Evolutionary conservation across 2,888 invertebrate species (phyloP), one percentile per base, ranked within the genome.

Genomic region (Volucella bombylans): DNA sequence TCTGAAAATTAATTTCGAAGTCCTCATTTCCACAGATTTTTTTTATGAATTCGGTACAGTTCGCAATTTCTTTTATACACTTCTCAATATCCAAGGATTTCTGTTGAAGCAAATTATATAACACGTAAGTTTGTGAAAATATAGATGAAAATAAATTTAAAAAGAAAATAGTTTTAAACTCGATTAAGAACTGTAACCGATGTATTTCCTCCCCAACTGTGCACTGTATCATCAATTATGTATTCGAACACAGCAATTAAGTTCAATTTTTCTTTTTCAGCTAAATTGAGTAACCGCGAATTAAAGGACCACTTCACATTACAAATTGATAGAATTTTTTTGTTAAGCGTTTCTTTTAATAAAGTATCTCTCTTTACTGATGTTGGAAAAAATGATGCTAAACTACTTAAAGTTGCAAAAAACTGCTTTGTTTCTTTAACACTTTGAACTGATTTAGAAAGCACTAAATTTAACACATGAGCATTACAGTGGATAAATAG

Each of bases 251-350:
- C 68, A 62, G 59, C 76, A 62, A 64, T 68, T 62, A 77, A 68
- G 50, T 77, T 77, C 23, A 77, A 8, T 49, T 61, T 77, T 68
- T 77, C 76, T 54, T 68, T 68, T 68, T 68, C 45, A 77, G 54
- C 43, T 67, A 68, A 77, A 68, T 62, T 68, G 2, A 68, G 15
- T n/a, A 68, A 62, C 43, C 61, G 61, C 18, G 68, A 76, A 45
- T 68, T 61, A 61, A 41, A 68, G n/a, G 61, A 54, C 68, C 61
- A 67, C 61, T 67, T 76, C 14, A 76, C 52, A 59, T 67, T 76
- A 55, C 76, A 76, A 65, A 74, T 57, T 59, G 61, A 61, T 43
- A 52, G 76, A 59, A 68, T 76, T 45, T 57, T 74, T 65, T 65
- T 74, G 38, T 61, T 61, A 9, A 50, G 38, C 3, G 61, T 72